Evolutionary conservation across 2,797 vertebrate species (phyloP).

Genomic region (Rachycentron canadum): DNA sequence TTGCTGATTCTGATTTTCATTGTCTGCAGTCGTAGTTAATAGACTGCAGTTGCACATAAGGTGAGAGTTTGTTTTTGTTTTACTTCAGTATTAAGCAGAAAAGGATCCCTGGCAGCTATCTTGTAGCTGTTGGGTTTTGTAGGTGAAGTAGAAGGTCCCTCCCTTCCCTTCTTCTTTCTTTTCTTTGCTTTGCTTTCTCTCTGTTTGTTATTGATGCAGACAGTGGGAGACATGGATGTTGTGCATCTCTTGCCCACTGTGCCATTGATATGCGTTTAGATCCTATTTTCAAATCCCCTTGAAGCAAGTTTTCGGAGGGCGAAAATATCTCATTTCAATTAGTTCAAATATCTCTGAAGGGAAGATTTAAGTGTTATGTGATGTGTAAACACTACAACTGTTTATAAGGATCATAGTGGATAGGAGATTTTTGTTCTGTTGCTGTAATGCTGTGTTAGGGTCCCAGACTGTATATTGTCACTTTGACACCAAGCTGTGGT

Average conservation of each 20-base stretch:
- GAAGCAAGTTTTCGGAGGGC: conserved; percentile 31
- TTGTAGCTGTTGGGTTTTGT: conserved; percentile 25
- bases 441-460: not conserved
- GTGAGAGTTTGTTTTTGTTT: not conserved
- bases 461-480: conserved; percentile 26
- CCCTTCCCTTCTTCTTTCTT: not conserved
- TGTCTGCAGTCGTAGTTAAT: conserved; percentile 1
- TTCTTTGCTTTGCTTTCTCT: conserved; percentile 23
- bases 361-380: not conserved
- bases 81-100: conserved; percentile 8
- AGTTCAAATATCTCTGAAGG: not conserved
- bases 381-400: not conserved
- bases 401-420: not conserved
- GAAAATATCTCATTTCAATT: conserved; percentile 33
- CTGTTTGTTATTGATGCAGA: conserved; percentile 51
- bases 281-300: conserved; percentile 46
- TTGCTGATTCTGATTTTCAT: conserved; percentile 10
- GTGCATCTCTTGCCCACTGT: conserved; percentile 52
- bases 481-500: conserved; percentile 24
- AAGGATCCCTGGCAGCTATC: conserved; percentile 36
- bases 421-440: no score
- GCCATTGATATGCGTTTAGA: conserved; percentile 63
- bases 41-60: not conserved
- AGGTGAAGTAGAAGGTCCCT: conserved; percentile 26
- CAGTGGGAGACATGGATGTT: conserved; percentile 46